Evolutionary conservation across 1,140 invertebrate genomes (phyloP), one percentile per base, ranked within the genome.

Genomic region (Schmidtea mediterranea): DNA sequence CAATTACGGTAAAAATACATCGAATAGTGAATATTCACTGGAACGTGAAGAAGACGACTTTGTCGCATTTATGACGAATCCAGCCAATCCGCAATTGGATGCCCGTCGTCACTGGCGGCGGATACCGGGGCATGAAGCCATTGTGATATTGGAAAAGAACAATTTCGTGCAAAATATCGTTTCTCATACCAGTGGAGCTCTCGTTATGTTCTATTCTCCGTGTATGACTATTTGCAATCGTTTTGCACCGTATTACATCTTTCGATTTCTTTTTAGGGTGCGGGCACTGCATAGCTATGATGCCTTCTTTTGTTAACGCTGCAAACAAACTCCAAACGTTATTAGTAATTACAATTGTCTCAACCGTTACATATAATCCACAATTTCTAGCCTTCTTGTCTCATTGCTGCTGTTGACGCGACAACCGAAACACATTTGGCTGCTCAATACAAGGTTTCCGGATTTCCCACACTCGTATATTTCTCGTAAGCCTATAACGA

Each of bases 391-490:
- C 69, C 75, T 49, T 60, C 67, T 36, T 78, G 78, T 12, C 66
- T 75, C 49, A 61, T 83, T 23, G 79, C 75, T 1, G 80, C 79
- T 3, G 71, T 84, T 1, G 80, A 84, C 70, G 78, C 78, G 1
- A 82, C 79, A 0, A 74, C 76, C 58, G 74, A 82, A 52, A 60
- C 64, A 8, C 57, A 68, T 0, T 55, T 83, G 12, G 76, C 71
- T 0, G 66, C 71, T 1, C 65, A 70, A 51, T 82, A 71, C 62
- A 72, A 72, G 36, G 74, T 84, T 0, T 75, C 74, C 59, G 79
- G 80, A 0, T 84, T 78, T 59, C 80, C 80, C 0, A 80, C 79
- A 57, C 56, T 50, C 13, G 3, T 36, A 46, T 23, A 19, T 23
- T 46, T 12, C 16, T 43, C 8, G 10, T 32, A 32, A 32, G 26